Evolutionary conservation across 2,113 vertebrate species (phyloP).

Genomic region (Microtus richardsoni): DNA sequence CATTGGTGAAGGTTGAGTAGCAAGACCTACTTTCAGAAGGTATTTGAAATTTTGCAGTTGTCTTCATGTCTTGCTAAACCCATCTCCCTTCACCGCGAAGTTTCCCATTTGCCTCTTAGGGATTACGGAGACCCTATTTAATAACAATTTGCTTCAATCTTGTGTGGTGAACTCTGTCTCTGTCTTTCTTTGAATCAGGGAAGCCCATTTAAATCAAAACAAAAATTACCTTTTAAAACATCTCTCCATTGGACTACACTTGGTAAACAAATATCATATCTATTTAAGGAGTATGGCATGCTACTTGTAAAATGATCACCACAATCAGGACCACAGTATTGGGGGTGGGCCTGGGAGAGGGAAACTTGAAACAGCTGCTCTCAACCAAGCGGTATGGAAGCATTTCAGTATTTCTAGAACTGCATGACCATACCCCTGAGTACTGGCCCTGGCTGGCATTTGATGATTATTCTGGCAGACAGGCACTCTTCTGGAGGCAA

Average conservation of each 20-base stretch:
- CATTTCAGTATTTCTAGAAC: slow-evolving; percentile 45
- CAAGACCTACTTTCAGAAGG: neutral
- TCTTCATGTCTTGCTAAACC: neutral
- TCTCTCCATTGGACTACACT: neutral
- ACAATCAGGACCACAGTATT: neutral
- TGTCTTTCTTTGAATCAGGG: neutral
- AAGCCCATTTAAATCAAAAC: neutral
- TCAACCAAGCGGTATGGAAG: neutral
- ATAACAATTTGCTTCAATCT: neutral
- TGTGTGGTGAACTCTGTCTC: neutral
- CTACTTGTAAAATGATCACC: neutral
- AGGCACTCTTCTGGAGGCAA: slow-evolving; percentile 45
- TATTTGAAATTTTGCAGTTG: neutral
- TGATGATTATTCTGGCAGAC: slow-evolving; percentile 46
- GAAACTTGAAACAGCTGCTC: neutral
- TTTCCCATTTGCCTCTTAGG: neutral
- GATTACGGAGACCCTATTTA: neutral
- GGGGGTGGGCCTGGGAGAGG: neutral
- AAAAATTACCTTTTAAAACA: neutral
- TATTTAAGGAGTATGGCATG: neutral
- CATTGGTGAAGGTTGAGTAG: neutral
- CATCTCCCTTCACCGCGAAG: neutral
- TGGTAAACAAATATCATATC: neutral
- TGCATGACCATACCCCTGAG: neutral
- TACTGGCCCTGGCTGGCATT: neutral